Percentiles rank a stretch among this genome's conserved stretches.
phyloP scores from a whole-genome alignment of 2,888 invertebrate genomes.

The Linnaemya tessellans region DNA sequence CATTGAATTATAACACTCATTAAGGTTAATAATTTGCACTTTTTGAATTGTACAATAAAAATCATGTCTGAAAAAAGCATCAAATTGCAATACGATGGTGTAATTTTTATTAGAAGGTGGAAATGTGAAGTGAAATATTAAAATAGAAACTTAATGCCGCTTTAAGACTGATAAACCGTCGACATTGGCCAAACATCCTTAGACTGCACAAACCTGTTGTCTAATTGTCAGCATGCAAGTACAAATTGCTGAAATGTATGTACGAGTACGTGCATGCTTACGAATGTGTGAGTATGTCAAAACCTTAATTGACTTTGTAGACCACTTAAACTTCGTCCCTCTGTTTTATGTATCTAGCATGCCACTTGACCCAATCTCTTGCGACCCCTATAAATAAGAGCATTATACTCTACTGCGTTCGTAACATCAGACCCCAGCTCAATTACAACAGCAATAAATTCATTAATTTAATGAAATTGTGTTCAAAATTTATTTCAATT shows the following conservation, averaged over 20 bases:
- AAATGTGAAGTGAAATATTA: too few species aligned
- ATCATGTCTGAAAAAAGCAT: not conserved
- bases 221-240: too few species aligned
- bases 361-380: slow-evolving; percentile 69
- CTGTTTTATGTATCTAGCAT: not conserved
- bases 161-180: too few species aligned
- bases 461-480: slow-evolving; percentile 72
- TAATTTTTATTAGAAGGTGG: too few species aligned
- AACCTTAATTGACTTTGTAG: slow-evolving; percentile 65
- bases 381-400: slow-evolving; percentile 53
- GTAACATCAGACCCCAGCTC: slow-evolving; percentile 40
- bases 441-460: slow-evolving; percentile 61
- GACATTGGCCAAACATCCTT: too few species aligned
- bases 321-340: slow-evolving; percentile 66
- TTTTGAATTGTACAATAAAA: not conserved
- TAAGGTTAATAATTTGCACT: slow-evolving; percentile 10
- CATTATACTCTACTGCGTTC: not conserved
- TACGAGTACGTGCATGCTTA: not conserved
- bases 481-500: slow-evolving; percentile 68
- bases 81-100: not conserved
- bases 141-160: too few species aligned
- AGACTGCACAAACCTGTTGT: too few species aligned
- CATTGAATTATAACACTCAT: slow-evolving; percentile 31
- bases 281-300: slow-evolving; percentile 12
- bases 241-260: not conserved